Percentiles rank a stretch among this genome's conserved stretches.
phyloP scores from a whole-genome alignment of 2,113 vertebrate genomes.

The Albula goreensis region DNA sequence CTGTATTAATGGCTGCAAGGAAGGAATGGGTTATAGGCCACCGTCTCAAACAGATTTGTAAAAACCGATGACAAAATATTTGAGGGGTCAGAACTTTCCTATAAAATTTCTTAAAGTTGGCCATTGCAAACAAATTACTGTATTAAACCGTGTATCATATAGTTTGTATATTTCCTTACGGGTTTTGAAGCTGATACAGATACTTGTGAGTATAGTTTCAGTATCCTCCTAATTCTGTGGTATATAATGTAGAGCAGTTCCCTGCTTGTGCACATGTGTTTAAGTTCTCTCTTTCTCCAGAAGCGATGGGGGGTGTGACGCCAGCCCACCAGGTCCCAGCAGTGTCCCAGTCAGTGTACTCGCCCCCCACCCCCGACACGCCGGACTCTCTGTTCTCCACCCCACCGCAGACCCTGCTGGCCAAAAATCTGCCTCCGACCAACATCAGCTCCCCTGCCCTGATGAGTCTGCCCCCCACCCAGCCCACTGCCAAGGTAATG shows the following conservation, averaged over 20 bases:
- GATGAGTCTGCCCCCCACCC: conserved; percentile 69
- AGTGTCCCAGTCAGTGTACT: conserved; percentile 81
- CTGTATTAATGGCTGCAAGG: background rate
- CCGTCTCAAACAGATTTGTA: too few species aligned
- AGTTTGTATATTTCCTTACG: too few species aligned
- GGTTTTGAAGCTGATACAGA: too few species aligned
- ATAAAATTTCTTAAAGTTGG: too few species aligned
- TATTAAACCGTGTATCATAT: too few species aligned
- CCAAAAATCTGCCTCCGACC: conserved; percentile 74
- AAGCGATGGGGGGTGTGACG: conserved; percentile 52
- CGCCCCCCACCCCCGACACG: conserved; percentile 79
- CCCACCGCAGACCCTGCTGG: conserved; percentile 82
- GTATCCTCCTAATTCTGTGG: background rate
- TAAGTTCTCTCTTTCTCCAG: background rate
- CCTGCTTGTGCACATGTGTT: background rate
- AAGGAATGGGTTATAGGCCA: too few species aligned
- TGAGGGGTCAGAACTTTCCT: too few species aligned
- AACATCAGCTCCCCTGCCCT: conserved; percentile 52
- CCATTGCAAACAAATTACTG: too few species aligned
- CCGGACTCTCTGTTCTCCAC: conserved; percentile 80
- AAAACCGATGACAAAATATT: too few species aligned
- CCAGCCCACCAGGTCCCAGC: conserved; percentile 87
- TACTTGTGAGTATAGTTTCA: too few species aligned
- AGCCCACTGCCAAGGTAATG: conserved; percentile 71
- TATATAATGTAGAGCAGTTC: background rate